These are phyloP conservation scores for Protonibea diacanthus DNA, from an alignment of 2,797 vertebrate genomes.

Conservation along the genomic window DNA sequence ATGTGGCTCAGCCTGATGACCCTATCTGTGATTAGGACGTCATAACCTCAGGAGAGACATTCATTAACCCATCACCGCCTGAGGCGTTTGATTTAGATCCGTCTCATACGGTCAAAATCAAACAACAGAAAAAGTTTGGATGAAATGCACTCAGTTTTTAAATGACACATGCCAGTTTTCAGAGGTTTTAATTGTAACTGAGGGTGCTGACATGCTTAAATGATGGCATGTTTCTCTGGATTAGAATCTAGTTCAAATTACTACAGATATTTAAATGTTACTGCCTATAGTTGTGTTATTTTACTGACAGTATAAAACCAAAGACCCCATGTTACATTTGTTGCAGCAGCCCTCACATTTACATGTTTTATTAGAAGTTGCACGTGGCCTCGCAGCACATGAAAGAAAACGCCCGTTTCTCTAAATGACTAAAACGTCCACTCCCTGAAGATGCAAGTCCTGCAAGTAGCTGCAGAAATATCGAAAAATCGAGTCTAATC, in stretches of 20 bases:
- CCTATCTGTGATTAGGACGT: slow-evolving; percentile 56
- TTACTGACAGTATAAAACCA: too few relatives aligned
- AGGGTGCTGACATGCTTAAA: background rate
- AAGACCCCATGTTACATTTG: background rate
- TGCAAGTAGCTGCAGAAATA: slow-evolving; percentile 5
- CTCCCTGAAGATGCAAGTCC: slow-evolving; percentile 1
- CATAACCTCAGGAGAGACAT: slow-evolving; percentile 31
- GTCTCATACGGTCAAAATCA: background rate
- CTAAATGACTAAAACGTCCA: background rate
- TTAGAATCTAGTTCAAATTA: background rate
- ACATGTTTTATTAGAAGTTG: background rate
- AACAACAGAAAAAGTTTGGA: background rate
- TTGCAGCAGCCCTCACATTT: background rate
- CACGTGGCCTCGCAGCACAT: background rate
- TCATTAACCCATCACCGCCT: slow-evolving; percentile 54
- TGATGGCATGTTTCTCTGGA: background rate
- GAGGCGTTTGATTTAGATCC: slow-evolving; percentile 27
- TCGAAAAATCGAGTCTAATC: background rate
- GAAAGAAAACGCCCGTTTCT: background rate
- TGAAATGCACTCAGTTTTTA: background rate
- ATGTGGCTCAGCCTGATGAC: slow-evolving; percentile 30
- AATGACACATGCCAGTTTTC: background rate
- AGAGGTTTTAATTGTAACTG: background rate
- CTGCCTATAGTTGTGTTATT: too few relatives aligned
- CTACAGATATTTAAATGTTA: background rate